Percentiles rank a stretch among this genome's conserved stretches.
phyloP scores from a whole-genome alignment of 2,113 vertebrate genomes.

The Eolophus roseicapilla region DNA sequence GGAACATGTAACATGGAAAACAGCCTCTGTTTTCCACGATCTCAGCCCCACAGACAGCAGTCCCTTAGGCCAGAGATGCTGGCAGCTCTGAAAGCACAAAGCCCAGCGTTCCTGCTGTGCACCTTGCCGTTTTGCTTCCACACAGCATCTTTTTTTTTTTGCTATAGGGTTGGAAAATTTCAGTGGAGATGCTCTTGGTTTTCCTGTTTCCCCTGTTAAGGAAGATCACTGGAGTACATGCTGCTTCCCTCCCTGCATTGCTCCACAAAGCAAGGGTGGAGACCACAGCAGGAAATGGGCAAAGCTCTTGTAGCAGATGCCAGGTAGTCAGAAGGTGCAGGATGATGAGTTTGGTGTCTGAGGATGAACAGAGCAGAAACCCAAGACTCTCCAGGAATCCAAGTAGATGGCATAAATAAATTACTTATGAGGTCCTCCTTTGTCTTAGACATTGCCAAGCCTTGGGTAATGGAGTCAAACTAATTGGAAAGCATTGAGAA shows the following conservation, averaged over 20 bases:
- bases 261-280: background rate
- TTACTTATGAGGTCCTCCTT: background rate
- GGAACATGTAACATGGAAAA: background rate
- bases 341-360: background rate
- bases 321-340: background rate
- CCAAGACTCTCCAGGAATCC: background rate
- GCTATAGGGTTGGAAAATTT: background rate
- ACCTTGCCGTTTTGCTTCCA: background rate
- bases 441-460: background rate
- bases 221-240: background rate
- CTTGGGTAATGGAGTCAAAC: background rate
- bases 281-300: background rate
- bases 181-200: background rate
- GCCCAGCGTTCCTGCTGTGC: fast-evolving
- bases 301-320: background rate
- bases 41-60: background rate
- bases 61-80: background rate
- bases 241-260: fast-evolving
- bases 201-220: background rate
- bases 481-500: background rate
- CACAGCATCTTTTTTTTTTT: background rate
- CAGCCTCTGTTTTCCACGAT: background rate
- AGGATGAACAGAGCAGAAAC: background rate
- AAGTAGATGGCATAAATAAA: background rate
- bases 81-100: background rate